Conservation (phyloP, 2,888 invertebrate genomes). For the Physocephala rufipes region DNA sequence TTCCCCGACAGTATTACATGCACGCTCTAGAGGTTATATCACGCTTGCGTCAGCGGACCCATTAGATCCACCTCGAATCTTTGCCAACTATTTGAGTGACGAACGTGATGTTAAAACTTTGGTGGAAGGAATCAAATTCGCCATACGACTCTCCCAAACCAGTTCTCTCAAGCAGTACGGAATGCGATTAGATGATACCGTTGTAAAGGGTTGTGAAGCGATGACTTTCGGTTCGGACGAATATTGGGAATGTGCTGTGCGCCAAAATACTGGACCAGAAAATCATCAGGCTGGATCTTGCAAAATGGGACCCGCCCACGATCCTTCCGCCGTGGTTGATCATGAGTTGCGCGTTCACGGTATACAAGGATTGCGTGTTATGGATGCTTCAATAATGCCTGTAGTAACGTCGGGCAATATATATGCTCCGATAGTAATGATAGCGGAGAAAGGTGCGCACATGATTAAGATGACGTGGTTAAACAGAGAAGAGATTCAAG, state of each 20-base stretch:
- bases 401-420: slow-evolving; percentile 80
- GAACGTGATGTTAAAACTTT: slow-evolving; percentile 79
- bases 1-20: slow-evolving; percentile 84
- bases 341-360: slow-evolving; percentile 73
- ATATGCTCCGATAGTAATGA: slow-evolving; percentile 81
- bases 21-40: slow-evolving; percentile 83
- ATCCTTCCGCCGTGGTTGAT: slow-evolving; percentile 80
- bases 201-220: slow-evolving; percentile 78
- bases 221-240: slow-evolving; percentile 76
- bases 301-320: slow-evolving; percentile 80
- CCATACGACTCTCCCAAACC: slow-evolving; percentile 76
- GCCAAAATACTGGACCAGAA: slow-evolving; percentile 78
- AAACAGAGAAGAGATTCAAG: no score
- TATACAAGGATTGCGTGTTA: slow-evolving; percentile 74
- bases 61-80: slow-evolving; percentile 81
- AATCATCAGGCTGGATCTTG: slow-evolving; percentile 86
- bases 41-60: slow-evolving; percentile 82
- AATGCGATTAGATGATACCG: slow-evolving; percentile 77
- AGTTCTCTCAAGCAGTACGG: slow-evolving; percentile 75
- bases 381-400: slow-evolving; percentile 84
- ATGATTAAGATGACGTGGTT: slow-evolving; percentile 65
- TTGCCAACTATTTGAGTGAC: slow-evolving; percentile 75
- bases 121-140: slow-evolving; percentile 85
- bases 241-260: slow-evolving; percentile 80
- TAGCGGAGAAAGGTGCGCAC: slow-evolving; percentile 75